Conservation (phyloP, 2,888 invertebrate genomes). For the Biston betularia region DNA sequence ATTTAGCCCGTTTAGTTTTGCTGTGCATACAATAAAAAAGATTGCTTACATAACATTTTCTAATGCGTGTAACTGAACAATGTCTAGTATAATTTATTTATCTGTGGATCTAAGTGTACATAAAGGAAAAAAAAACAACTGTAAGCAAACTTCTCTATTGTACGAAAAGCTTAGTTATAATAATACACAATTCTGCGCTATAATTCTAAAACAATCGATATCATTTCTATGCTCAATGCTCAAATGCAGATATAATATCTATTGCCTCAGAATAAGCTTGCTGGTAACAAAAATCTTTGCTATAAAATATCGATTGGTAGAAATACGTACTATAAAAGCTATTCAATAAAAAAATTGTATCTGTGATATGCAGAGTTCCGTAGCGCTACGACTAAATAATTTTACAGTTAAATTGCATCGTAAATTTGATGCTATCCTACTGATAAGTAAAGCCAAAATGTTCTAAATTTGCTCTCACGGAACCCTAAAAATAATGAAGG, state of each 20-base stretch:
- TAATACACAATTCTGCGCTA: constrained; percentile 45
- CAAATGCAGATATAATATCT: neutral
- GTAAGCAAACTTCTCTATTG: constrained; percentile 42
- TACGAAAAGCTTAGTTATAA: constrained; percentile 43
- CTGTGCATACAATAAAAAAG: constrained; percentile 47
- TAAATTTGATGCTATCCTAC: constrained; percentile 43
- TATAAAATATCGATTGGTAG: constrained; percentile 51
- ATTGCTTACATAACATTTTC: neutral
- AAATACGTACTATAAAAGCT: constrained; percentile 56
- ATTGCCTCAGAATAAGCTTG: constrained; percentile 1
- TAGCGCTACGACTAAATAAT: constrained; percentile 41
- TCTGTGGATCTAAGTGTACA: neutral
- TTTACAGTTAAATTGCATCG: constrained; percentile 36
- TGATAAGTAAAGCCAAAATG: constrained; percentile 30
- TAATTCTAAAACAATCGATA: neutral
- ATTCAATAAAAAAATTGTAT: constrained; percentile 51
- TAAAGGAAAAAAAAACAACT: neutral
- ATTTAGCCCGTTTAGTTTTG: constrained; percentile 51
- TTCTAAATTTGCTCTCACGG: constrained; percentile 33
- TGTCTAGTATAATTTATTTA: neutral
- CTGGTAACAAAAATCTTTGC: constrained; percentile 62
- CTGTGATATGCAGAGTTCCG: constrained; percentile 49
- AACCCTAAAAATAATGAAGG: constrained; percentile 50
- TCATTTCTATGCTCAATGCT: neutral
- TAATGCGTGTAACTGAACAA: too few species aligned